phyloP scores from a whole-genome alignment of 2,113 vertebrate genomes.

The Rhadina sibilatrix region DNA sequence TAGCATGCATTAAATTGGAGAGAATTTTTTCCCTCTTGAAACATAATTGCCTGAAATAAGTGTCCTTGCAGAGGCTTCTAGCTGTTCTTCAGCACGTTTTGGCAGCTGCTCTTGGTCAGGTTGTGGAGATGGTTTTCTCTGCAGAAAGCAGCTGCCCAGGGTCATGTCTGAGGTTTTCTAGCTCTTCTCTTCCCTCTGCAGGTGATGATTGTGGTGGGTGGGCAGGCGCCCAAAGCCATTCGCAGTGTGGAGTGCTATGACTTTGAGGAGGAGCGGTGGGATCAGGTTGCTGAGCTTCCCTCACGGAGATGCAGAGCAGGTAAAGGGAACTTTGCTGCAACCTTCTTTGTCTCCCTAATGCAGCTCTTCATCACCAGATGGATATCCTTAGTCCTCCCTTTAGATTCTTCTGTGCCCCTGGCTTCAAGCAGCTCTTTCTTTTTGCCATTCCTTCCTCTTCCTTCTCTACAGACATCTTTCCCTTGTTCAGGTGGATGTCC shows the following conservation, averaged over 20 bases:
- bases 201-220: slow-evolving; percentile 98
- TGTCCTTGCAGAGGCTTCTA: background rate
- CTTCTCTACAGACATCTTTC: background rate
- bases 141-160: background rate
- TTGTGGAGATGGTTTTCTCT: background rate
- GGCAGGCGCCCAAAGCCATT: slow-evolving; percentile 95
- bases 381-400: background rate
- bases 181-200: slow-evolving; percentile 57
- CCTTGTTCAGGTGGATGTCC: background rate
- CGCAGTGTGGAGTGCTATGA: slow-evolving; percentile 96
- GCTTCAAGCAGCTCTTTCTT: background rate
- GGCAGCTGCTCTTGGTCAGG: background rate
- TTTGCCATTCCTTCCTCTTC: background rate
- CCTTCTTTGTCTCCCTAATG: background rate
- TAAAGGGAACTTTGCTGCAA: background rate
- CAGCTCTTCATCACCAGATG: background rate
- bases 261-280: slow-evolving; percentile 94
- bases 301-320: slow-evolving; percentile 93
- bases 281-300: slow-evolving; percentile 92
- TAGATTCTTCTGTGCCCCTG: background rate
- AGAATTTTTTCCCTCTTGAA: background rate
- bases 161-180: background rate
- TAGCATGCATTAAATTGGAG: background rate
- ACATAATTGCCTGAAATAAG: background rate
- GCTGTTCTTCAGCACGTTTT: background rate